These are phyloP conservation scores for Aphelenchoides fujianensis DNA, from an alignment of 1,140 invertebrate genomes.

Conservation along the genomic window DNA sequence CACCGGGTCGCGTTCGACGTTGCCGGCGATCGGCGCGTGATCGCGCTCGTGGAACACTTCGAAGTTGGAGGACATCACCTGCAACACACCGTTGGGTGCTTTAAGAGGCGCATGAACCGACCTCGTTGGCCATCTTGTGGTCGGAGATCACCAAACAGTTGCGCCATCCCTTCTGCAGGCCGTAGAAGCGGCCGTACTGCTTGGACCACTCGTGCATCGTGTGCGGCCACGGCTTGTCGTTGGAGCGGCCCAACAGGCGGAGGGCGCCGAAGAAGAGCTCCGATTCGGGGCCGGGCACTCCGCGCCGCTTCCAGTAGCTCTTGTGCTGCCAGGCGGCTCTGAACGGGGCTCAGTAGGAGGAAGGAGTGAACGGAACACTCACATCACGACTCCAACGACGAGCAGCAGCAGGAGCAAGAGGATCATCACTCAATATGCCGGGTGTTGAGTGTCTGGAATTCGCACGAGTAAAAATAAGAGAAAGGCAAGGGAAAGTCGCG, in stretches of 20 bases:
- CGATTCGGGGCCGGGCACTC: constrained; percentile 62
- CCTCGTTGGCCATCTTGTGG: constrained; percentile 64
- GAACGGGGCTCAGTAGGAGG: no score
- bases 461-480: no score
- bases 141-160: constrained; percentile 64
- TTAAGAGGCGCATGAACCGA: constrained; percentile 65
- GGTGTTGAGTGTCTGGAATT: no score
- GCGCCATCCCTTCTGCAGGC: constrained; percentile 52
- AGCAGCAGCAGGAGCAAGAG: no score
- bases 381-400: no score
- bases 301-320: constrained; percentile 54
- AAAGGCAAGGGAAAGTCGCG: no score
- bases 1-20: no score
- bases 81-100: not conserved
- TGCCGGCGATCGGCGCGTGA: constrained; percentile 23
- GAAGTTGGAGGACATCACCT: constrained; percentile 3
- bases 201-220: constrained; percentile 61
- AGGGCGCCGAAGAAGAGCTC: constrained; percentile 64
- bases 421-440: no score
- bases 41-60: constrained; percentile 28
- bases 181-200: constrained; percentile 64
- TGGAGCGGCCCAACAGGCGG: constrained; percentile 47
- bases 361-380: no score
- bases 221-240: constrained; percentile 32
- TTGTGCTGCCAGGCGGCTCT: not conserved